These are phyloP conservation scores for Drosophila repletoides DNA, from an alignment of 1,140 invertebrate genomes.

Conservation along the genomic window DNA sequence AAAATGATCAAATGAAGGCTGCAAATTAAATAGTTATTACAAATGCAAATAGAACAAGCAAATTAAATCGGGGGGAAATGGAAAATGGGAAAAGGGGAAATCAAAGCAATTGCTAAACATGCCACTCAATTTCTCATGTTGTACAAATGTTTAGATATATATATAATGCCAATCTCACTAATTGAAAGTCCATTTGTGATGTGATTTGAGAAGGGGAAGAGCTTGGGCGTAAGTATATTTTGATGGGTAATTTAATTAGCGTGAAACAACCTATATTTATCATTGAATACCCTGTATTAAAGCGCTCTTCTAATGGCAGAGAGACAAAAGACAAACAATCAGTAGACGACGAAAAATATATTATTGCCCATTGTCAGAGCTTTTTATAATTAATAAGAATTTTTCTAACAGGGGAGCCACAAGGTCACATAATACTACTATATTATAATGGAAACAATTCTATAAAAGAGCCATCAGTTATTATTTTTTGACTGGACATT, in stretches of 20 bases:
- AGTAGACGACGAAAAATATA: background rate
- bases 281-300: background rate
- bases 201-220: background rate
- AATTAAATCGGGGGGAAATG: too few relatives aligned
- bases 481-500: constrained; percentile 8
- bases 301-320: too few relatives aligned
- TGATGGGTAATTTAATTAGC: constrained; percentile 18
- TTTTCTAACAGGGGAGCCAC: constrained; percentile 11
- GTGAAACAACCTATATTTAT: background rate
- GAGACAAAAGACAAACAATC: constrained; percentile 23
- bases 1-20: constrained; percentile 2
- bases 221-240: background rate
- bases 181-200: background rate
- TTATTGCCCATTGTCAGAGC: constrained; percentile 15
- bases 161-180: constrained; percentile 10
- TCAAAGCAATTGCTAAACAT: constrained; percentile 34
- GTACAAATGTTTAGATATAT: constrained; percentile 19
- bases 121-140: constrained; percentile 20
- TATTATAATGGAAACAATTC: constrained; percentile 6
- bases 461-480: constrained; percentile 19
- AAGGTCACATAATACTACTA: constrained; percentile 17
- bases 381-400: constrained; percentile 17
- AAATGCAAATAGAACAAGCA: constrained; percentile 2
- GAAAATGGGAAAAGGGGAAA: too few relatives aligned
- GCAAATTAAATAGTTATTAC: too few relatives aligned